phyloP scores from a whole-genome alignment of 2,113 vertebrate genomes.

The Caracal caracal region DNA sequence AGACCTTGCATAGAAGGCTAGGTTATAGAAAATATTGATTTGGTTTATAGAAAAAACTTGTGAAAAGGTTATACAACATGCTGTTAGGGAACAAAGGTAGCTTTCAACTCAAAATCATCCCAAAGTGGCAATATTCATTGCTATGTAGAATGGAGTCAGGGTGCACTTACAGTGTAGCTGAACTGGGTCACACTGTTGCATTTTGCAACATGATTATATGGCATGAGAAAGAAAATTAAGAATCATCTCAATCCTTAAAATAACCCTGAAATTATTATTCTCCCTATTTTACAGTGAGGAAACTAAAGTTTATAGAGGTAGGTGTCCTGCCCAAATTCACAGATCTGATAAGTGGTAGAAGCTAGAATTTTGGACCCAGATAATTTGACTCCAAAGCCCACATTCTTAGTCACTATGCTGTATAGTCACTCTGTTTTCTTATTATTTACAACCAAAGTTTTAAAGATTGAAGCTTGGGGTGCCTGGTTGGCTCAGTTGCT shows the following conservation, averaged over 20 bases:
- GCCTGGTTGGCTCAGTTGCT: neutral
- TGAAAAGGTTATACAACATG: neutral
- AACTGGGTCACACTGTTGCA: neutral
- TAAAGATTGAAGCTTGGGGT: neutral
- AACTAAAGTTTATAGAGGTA: constrained; percentile 18
- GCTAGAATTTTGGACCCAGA: constrained; percentile 5
- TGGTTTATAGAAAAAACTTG: neutral
- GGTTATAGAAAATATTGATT: neutral
- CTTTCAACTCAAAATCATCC: neutral
- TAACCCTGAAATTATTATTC: constrained; percentile 38
- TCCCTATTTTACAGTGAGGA: neutral
- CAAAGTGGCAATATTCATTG: neutral
- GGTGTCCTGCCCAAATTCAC: neutral
- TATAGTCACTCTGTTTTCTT: neutral
- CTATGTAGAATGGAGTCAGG: neutral
- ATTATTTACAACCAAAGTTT: constrained; percentile 6
- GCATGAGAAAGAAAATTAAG: constrained; percentile 13
- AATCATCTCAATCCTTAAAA: constrained; percentile 23
- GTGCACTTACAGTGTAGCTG: neutral
- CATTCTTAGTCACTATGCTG: neutral
- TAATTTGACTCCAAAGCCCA: neutral
- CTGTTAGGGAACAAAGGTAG: neutral
- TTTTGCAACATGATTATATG: constrained; percentile 15
- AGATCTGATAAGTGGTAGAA: neutral
- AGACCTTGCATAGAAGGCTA: neutral